A percentile compares a stretch with the other conserved stretches of the same genome.
These are phyloP conservation scores for Macropis europaea DNA, from an alignment of 2,888 invertebrate genomes.

Conservation along the genomic window DNA sequence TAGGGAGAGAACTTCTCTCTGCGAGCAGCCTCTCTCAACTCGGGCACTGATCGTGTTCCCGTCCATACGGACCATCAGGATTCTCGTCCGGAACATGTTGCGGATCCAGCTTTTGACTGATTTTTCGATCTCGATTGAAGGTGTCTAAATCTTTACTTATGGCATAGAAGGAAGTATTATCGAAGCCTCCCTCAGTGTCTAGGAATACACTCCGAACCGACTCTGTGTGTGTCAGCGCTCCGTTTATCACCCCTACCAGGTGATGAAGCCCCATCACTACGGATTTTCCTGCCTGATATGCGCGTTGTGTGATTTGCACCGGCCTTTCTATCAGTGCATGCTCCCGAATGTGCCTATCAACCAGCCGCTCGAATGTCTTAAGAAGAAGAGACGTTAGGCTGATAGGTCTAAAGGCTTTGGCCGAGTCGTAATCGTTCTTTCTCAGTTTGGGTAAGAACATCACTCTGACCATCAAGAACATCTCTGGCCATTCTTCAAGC, in stretches of 20 bases:
- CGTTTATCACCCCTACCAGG: neutral
- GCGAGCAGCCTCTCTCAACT: no score
- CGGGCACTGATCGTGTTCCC: no score
- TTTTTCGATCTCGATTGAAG: neutral
- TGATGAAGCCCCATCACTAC: neutral
- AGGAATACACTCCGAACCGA: neutral
- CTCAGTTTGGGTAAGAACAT: no score
- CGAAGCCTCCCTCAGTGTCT: neutral
- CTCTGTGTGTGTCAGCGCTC: neutral
- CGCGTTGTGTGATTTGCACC: no score
- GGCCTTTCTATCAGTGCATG: no score
- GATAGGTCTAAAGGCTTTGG: neutral
- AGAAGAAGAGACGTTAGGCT: neutral
- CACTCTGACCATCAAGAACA: no score
- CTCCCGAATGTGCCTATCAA: no score
- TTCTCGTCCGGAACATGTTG: slow-evolving; percentile 1
- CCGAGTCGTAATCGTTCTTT: no score
- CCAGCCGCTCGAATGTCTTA: neutral
- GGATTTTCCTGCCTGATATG: no score
- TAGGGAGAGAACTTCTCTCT: no score
- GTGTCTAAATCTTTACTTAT: neutral
- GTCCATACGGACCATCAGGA: no score
- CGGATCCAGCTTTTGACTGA: neutral
- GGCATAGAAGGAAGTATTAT: neutral
- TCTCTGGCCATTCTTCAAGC: no score